Conservation (phyloP, 92 coral and sea anemone genomes). For the Zoanthus sansibaricus region DNA sequence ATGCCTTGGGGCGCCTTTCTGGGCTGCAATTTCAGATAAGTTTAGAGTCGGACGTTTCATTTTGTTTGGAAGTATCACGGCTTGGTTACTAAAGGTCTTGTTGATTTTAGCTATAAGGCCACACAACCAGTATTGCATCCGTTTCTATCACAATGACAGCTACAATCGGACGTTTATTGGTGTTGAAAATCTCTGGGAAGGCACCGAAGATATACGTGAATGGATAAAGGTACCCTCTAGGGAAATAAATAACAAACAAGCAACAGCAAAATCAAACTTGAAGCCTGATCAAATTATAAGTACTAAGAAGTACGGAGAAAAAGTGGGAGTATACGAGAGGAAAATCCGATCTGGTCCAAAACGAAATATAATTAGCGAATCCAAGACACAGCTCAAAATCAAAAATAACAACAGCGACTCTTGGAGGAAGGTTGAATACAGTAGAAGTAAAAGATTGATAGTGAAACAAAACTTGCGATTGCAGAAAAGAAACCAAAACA, state of each 20-base stretch:
- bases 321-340: neutral
- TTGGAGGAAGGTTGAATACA: neutral
- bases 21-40: conserved; percentile 55
- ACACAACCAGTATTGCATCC: conserved; percentile 48
- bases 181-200: conserved; percentile 14
- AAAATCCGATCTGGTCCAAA: neutral
- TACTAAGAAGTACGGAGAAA: neutral
- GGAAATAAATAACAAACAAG: neutral
- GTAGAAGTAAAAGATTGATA: neutral
- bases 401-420: neutral
- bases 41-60: conserved; percentile 37
- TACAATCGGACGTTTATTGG: neutral
- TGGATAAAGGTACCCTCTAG: neutral
- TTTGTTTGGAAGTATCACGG: conserved; percentile 45
- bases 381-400: neutral
- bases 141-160: conserved; percentile 31
- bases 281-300: neutral
- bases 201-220: neutral
- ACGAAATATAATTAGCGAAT: neutral
- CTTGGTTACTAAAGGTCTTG: conserved; percentile 49
- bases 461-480: neutral
- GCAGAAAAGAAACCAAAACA: neutral
- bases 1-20: conserved; percentile 60
- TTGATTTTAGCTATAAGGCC: conserved; percentile 50
- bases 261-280: neutral